A percentile compares a stretch with the other conserved stretches of the same genome.
phyloP scores from a whole-genome alignment of 2,888 invertebrate species.

The Mesorhabditis spiculigera region DNA sequence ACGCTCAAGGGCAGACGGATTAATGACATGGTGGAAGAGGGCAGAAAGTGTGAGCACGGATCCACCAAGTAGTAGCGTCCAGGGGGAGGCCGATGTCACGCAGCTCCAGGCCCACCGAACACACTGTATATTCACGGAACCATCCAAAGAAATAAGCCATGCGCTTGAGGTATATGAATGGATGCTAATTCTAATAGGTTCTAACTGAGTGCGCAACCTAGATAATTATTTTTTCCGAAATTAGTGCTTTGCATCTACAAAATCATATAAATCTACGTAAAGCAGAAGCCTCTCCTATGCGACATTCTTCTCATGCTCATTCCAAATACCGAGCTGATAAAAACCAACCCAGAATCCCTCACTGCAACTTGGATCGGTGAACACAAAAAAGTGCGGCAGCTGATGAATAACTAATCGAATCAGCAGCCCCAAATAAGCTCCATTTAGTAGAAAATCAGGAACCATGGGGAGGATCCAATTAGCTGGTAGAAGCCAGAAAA shows the following conservation, averaged over 20 bases:
- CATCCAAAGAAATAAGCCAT: not conserved
- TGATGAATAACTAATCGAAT: constrained; percentile 20
- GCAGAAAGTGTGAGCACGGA: not conserved
- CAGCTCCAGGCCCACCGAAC: constrained; percentile 1
- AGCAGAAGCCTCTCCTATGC: no score
- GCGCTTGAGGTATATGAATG: no score
- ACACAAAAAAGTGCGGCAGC: constrained; percentile 12
- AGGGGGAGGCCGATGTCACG: not conserved
- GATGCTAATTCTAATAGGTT: no score
- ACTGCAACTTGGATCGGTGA: constrained; percentile 6
- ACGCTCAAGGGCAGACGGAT: not conserved
- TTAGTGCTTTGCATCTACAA: no score
- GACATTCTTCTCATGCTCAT: no score
- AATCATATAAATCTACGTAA: no score
- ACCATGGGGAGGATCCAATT: constrained; percentile 31
- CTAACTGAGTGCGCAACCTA: no score
- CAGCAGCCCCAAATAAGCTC: constrained; percentile 30
- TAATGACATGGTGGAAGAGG: constrained; percentile 4
- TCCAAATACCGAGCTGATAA: no score
- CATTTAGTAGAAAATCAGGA: constrained; percentile 23
- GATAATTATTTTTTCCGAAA: no score
- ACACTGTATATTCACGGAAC: constrained; percentile 3
- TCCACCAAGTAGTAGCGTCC: not conserved
- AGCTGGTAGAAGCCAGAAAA: constrained; percentile 20
- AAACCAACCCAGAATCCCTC: not conserved